Conservation (phyloP, 1,140 invertebrate genomes). For the Hyles euphorbiae region DNA sequence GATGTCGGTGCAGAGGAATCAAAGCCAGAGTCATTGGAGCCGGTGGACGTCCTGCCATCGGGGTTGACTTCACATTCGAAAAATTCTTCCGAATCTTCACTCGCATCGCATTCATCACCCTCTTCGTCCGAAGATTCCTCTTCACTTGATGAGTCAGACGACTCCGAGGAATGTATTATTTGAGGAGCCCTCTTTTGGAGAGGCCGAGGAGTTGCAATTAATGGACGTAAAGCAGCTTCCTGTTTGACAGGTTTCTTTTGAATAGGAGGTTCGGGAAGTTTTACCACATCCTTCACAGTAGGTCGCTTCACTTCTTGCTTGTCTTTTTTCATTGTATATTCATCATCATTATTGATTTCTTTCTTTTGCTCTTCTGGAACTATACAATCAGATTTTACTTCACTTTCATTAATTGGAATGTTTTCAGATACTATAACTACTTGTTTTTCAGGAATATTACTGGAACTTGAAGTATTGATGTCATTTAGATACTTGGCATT, state of each 20-base stretch:
- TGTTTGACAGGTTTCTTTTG: constrained; percentile 66
- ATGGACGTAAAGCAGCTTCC: constrained; percentile 70
- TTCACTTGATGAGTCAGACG: constrained; percentile 59
- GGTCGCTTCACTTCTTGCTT: constrained; percentile 16
- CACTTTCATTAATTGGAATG: constrained; percentile 35
- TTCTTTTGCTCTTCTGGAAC: constrained; percentile 21
- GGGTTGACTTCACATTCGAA: constrained; percentile 68
- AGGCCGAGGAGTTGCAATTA: constrained; percentile 77
- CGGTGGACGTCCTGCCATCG: constrained; percentile 76
- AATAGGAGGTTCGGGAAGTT: constrained; percentile 14
- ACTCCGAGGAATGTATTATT: constrained; percentile 59
- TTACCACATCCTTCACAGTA: constrained; percentile 11
- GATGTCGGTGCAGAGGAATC: constrained; percentile 75
- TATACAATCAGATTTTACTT: constrained; percentile 15
- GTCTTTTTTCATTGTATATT: constrained; percentile 28
- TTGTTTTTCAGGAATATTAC: constrained; percentile 13
- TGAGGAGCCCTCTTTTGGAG: constrained; percentile 72
- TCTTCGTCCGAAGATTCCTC: constrained; percentile 50
- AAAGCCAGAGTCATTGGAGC: constrained; percentile 78
- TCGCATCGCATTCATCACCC: constrained; percentile 51
- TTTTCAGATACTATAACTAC: constrained; percentile 28
- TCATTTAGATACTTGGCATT: too few relatives aligned
- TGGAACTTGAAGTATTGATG: neutral
- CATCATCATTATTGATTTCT: constrained; percentile 27
- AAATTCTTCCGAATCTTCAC: constrained; percentile 60